These are phyloP conservation scores for Cydia splendana DNA, from an alignment of 1,140 invertebrate species.

Conservation along the genomic window DNA sequence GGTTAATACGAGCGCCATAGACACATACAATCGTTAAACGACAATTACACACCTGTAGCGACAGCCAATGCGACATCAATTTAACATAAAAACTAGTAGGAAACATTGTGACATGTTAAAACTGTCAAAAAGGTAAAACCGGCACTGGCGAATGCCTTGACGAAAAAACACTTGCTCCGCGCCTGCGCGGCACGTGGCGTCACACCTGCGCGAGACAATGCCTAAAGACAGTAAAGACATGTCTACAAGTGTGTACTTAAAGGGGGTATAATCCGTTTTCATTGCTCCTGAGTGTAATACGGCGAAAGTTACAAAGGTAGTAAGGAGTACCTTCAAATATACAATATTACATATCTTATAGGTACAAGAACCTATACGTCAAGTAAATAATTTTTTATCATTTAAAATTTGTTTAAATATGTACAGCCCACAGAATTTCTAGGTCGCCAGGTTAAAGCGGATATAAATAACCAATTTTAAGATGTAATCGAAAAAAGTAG, in stretches of 20 bases:
- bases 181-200: slow-evolving; percentile 3
- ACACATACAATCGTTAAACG: not conserved
- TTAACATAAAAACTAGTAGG: not conserved
- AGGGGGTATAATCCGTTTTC: no score
- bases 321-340: no score
- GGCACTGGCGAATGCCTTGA: not conserved
- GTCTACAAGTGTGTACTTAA: no score
- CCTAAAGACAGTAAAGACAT: not conserved
- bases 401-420: no score
- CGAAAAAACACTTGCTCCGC: not conserved
- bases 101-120: not conserved
- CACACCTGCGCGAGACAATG: not conserved
- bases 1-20: not conserved
- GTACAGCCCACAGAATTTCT: not conserved
- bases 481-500: not conserved
- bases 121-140: slow-evolving; percentile 8
- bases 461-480: not conserved
- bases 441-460: not conserved
- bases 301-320: no score
- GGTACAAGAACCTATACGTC: no score
- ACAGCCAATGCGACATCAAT: not conserved
- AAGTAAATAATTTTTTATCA: no score
- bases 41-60: not conserved
- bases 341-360: no score
- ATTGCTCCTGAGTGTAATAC: no score